A percentile compares a stretch with the other conserved stretches of the same genome.
Conservation (phyloP, 2,113 vertebrate genomes). For the Rhodinocichla rosea region DNA sequence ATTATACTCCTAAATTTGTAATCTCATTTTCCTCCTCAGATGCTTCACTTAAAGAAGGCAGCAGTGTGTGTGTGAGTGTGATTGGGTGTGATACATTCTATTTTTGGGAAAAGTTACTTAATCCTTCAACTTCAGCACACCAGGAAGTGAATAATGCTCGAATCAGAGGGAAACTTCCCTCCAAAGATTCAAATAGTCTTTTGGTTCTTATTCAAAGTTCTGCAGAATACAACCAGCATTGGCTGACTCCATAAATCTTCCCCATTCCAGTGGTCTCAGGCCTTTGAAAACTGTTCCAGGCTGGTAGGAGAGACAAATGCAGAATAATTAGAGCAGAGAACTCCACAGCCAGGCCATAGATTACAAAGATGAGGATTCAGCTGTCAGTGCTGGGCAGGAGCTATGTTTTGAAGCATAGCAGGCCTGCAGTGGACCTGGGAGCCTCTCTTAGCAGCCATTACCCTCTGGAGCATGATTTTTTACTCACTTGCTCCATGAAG, state of each 20-base stretch:
- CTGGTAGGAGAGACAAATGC: background rate
- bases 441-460: background rate
- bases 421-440: background rate
- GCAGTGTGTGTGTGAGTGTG: background rate
- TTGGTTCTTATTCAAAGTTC: background rate
- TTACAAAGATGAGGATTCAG: background rate
- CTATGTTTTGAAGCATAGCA: background rate
- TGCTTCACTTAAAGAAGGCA: conserved; percentile 25
- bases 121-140: background rate
- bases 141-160: background rate
- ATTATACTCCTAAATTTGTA: conserved; percentile 59
- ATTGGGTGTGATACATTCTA: background rate
- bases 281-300: background rate
- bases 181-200: background rate
- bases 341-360: background rate
- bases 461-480: background rate
- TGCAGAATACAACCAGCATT: background rate
- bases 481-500: background rate
- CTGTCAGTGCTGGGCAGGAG: background rate
- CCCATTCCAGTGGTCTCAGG: background rate
- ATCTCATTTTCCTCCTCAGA: conserved; percentile 51
- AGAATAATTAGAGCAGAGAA: conserved; percentile 31
- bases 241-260: conserved; percentile 16
- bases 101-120: conserved; percentile 41
- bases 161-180: background rate